phyloP scores from a whole-genome alignment of 1,140 invertebrate genomes.

The Sinonovacula constricta region DNA sequence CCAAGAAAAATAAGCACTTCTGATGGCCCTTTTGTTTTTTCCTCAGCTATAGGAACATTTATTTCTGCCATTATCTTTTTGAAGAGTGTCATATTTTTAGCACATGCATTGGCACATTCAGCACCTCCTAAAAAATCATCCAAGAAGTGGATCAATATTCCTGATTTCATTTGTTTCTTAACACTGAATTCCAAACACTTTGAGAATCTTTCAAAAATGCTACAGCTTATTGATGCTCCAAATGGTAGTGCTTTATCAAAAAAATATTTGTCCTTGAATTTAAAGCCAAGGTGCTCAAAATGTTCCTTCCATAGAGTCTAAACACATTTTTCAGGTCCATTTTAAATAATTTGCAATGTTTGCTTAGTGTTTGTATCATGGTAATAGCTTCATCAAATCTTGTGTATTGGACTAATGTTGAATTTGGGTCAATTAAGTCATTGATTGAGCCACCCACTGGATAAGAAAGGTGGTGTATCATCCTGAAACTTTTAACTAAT shows the following conservation, averaged over 20 bases:
- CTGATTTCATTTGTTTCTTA: neutral
- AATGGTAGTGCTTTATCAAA: slow-evolving; percentile 46
- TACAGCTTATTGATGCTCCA: slow-evolving; percentile 33
- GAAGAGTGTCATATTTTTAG: neutral
- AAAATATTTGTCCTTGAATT: slow-evolving; percentile 40
- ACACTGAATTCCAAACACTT: slow-evolving; percentile 34
- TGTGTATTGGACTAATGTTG: no score
- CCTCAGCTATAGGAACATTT: slow-evolving; percentile 18
- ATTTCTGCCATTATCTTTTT: neutral
- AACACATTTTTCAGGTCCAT: slow-evolving; percentile 27
- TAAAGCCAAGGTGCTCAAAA: slow-evolving; percentile 46
- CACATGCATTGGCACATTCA: neutral
- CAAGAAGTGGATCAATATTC: slow-evolving; percentile 29
- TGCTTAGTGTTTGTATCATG: no score
- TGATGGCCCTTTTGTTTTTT: slow-evolving; percentile 33
- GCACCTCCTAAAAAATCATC: slow-evolving; percentile 38
- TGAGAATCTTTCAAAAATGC: slow-evolving; percentile 36
- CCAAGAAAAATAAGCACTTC: slow-evolving; percentile 32
- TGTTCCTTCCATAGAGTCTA: slow-evolving; percentile 29
- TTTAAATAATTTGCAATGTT: no score
- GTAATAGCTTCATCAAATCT: no score
- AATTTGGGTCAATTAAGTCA: no score
- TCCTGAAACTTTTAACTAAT: no score
- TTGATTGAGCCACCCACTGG: no score
- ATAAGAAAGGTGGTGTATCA: no score